Base-by-base conservation (phyloP, 1,140 invertebrate species). In the Bombyx mori region DNA sequence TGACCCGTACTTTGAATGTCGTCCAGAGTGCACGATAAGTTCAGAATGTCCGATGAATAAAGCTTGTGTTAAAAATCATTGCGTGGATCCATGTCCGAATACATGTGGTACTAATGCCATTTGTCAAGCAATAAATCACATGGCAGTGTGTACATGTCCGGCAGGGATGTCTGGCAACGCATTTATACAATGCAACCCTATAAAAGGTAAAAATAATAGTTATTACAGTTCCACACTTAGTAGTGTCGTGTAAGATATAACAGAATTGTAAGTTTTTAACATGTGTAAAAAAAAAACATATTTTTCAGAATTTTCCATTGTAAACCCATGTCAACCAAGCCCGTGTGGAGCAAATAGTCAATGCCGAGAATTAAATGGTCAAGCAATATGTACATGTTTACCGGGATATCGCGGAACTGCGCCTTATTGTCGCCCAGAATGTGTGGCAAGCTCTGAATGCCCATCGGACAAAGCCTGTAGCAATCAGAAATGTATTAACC, bases 101-200 rank as follows among this genome's bases (percentile, higher is more conserved):
- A 91, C 89, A 12, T 94, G 94, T 71, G 94, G 93, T 43, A 71
- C 88, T 49, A 93, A 93, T 75, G 93, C 94, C 2, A 77, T 91
- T 44, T 96, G 94, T 70, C 89, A 89, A 63, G 93, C 94, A 2
- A 81, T 93, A 6, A 94, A 93, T 79, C 94, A 95, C 76, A 89
- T 93, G 62, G 92, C 94, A 9, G 90, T 93, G 59, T 96, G 94
- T 67, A 90, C 88, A 54, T 95, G 93, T 72, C 89, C 92, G 44
- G 75, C 81, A 44, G 92, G 90, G 59, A 94, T 89, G 72, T 90
- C 89, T 6, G 94, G 94, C 57, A 93, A 93, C 78, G 92, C 94
- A 12, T 93, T 93, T 64, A 79, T 90, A 56, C 79, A 89, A 54
- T 94, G 93, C 71, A 90, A 89, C 65, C 79, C 90, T 0, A 76